A percentile compares a stretch with the other conserved stretches of the same genome.
Conservation (phyloP, 2,797 vertebrate species). For the Lycodopsis pacificus region DNA sequence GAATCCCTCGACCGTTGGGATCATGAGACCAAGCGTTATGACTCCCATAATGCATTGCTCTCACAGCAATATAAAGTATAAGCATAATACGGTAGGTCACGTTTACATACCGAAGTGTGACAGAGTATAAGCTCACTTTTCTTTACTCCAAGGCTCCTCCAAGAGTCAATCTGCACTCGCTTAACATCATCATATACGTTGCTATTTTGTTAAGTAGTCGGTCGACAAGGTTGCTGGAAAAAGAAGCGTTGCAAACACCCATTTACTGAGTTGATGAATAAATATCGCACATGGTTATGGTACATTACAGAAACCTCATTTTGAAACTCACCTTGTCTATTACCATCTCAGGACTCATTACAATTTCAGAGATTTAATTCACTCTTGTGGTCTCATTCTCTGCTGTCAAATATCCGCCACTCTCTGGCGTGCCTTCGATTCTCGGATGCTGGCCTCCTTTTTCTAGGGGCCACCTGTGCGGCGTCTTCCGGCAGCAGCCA, state of each 20-base stretch:
- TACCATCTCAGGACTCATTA: conserved; percentile 9
- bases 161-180: neutral
- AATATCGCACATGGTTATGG: neutral
- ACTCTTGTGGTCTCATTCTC: conserved; percentile 1
- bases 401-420: conserved; percentile 34
- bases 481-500: conserved; percentile 54
- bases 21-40: neutral
- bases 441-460: conserved; percentile 18
- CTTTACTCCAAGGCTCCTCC: neutral
- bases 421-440: conserved; percentile 25
- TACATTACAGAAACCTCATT: conserved; percentile 2
- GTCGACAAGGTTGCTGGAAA: conserved; percentile 20
- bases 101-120: neutral
- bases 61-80: neutral
- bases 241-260: conserved; percentile 12
- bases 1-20: neutral
- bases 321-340: conserved; percentile 27
- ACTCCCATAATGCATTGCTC: neutral
- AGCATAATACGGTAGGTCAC: neutral
- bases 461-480: conserved; percentile 46
- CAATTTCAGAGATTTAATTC: neutral
- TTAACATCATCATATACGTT: neutral
- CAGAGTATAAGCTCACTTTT: conserved; percentile 1
- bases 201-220: neutral
- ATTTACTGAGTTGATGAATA: conserved; percentile 14